Evolutionary conservation across 1,140 invertebrate species (phyloP).

Genomic region (Heliconius congener): DNA sequence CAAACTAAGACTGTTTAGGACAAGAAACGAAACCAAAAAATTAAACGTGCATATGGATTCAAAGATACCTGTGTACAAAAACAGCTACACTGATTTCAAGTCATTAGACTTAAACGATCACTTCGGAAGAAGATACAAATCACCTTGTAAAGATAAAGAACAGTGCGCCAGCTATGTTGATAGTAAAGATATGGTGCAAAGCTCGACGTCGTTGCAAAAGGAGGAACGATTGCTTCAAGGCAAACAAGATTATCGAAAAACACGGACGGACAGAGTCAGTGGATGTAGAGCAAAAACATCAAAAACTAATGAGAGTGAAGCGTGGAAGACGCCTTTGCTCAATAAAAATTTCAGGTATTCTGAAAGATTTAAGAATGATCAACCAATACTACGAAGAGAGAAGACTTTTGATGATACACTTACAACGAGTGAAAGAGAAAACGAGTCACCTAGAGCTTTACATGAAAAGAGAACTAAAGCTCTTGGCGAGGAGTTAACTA

Average conservation of each 20-base stretch:
- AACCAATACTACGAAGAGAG: conserved; percentile 72
- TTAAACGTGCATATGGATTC: conserved; percentile 58
- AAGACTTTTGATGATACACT: conserved; percentile 79
- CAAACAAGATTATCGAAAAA: conserved; percentile 71
- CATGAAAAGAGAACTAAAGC: conserved; percentile 70
- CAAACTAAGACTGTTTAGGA: conserved; percentile 86
- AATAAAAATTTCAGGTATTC: conserved; percentile 78
- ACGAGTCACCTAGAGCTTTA: conserved; percentile 59
- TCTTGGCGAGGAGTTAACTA: conserved; percentile 66
- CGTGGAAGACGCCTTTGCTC: conserved; percentile 73
- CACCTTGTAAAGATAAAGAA: conserved; percentile 73
- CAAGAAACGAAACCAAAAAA: conserved; percentile 86
- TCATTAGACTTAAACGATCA: conserved; percentile 67
- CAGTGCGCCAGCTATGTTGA: conserved; percentile 72
- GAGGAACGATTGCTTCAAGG: conserved; percentile 74
- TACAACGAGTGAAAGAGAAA: conserved; percentile 58
- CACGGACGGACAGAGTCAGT: conserved; percentile 67
- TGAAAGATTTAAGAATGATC: conserved; percentile 72
- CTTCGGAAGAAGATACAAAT: conserved; percentile 73
- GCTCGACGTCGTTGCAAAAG: conserved; percentile 69
- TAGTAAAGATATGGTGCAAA: conserved; percentile 73
- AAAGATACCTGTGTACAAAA: conserved; percentile 56
- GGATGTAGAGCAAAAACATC: conserved; percentile 75
- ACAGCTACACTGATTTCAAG: conserved; percentile 65
- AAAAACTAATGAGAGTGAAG: conserved; percentile 68